phyloP scores from a whole-genome alignment of 2,888 invertebrate species.

The Lysandra bellargus region DNA sequence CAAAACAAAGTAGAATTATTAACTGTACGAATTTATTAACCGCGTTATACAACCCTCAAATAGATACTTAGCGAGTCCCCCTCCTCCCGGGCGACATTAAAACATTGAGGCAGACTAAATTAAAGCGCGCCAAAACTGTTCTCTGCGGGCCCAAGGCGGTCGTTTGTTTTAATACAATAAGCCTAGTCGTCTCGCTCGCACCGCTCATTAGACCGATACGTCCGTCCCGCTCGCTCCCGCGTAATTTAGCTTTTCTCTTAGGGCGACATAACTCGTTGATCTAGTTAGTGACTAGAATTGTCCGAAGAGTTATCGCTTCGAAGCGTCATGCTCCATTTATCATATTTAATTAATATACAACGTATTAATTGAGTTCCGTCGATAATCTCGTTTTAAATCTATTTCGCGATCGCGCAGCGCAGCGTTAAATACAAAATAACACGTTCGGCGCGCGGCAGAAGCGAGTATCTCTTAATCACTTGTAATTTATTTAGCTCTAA shows the following conservation, averaged over 20 bases:
- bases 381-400: slow-evolving; percentile 32
- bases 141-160: slow-evolving; percentile 75
- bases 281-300: slow-evolving; percentile 39
- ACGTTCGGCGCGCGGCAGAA: slow-evolving; percentile 66
- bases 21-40: slow-evolving; percentile 73
- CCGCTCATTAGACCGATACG: slow-evolving; percentile 53
- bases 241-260: slow-evolving; percentile 70
- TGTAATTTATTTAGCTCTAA: slow-evolving; percentile 79
- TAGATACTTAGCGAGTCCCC: slow-evolving; percentile 70
- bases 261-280: slow-evolving; percentile 55
- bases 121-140: slow-evolving; percentile 79
- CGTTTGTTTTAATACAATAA: slow-evolving; percentile 81
- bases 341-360: slow-evolving; percentile 24
- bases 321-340: slow-evolving; percentile 24
- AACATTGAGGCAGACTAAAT: slow-evolving; percentile 78
- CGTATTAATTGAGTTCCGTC: slow-evolving; percentile 13
- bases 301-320: slow-evolving; percentile 26
- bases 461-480: slow-evolving; percentile 79
- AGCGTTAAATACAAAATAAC: slow-evolving; percentile 56
- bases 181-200: slow-evolving; percentile 65
- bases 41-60: slow-evolving; percentile 72
- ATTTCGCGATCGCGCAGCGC: slow-evolving; percentile 37
- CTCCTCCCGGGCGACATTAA: slow-evolving; percentile 68
- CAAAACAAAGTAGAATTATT: slow-evolving; percentile 62
- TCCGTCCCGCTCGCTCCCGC: slow-evolving; percentile 54